Conservation (phyloP, 2,113 vertebrate genomes). For the Mobula birostris region DNA sequence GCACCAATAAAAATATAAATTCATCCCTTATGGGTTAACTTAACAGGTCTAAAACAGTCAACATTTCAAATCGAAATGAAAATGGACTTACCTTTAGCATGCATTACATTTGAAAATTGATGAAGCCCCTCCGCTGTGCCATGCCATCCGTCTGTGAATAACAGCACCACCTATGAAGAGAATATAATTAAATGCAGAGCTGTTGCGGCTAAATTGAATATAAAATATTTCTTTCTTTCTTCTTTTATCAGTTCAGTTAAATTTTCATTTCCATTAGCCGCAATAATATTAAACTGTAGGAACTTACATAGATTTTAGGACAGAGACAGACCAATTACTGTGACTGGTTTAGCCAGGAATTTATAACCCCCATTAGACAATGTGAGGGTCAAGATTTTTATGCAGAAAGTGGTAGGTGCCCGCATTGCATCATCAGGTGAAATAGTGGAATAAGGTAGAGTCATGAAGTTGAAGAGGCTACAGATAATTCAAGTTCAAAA, state of each 20-base stretch:
- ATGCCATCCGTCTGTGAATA: constrained; percentile 80
- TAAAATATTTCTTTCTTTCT: neutral
- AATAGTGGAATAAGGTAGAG: no score
- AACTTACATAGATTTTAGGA: neutral
- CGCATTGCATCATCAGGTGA: no score
- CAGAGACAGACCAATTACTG: neutral
- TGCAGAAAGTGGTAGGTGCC: no score
- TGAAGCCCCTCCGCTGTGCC: constrained; percentile 56
- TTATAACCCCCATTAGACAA: neutral
- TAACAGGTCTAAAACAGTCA: no score
- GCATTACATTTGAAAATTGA: constrained; percentile 51
- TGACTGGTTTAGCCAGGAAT: neutral
- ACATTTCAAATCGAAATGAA: neutral
- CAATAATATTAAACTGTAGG: neutral
- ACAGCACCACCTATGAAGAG: constrained; percentile 64
- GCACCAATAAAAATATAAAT: neutral
- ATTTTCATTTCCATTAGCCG: neutral
- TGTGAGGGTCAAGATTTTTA: no score
- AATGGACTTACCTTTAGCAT: constrained; percentile 50
- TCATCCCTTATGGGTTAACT: neutral
- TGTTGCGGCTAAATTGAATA: neutral
- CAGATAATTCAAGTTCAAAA: no score
- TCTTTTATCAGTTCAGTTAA: no score
- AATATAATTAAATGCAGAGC: constrained; percentile 1
- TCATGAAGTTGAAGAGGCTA: no score